Percentiles rank a stretch among this genome's conserved stretches.
phyloP scores from a whole-genome alignment of 1,140 invertebrate genomes.

The Zophobas atratus region DNA sequence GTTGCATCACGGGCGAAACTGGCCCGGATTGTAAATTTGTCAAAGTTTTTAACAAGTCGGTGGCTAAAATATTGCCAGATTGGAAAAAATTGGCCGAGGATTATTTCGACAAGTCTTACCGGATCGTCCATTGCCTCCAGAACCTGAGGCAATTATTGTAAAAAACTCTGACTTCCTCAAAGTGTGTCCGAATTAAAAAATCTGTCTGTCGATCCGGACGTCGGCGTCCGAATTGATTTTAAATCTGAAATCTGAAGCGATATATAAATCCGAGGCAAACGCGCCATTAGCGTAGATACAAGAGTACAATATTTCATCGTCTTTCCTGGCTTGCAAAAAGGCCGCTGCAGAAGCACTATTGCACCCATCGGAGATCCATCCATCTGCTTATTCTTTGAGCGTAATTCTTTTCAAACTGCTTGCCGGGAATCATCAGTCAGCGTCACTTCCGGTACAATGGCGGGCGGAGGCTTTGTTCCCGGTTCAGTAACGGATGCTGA shows the following conservation, averaged over 20 bases:
- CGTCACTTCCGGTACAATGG: conserved; percentile 65
- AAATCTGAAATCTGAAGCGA: conserved; percentile 50
- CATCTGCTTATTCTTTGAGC: conserved; percentile 62
- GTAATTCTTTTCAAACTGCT: conserved; percentile 62
- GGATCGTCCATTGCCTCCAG: too few relatives aligned
- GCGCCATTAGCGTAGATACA: conserved; percentile 61
- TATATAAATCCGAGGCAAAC: conserved; percentile 59
- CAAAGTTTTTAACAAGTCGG: too few relatives aligned
- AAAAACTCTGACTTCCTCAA: too few relatives aligned
- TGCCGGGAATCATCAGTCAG: conserved; percentile 63
- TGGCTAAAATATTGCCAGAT: too few relatives aligned
- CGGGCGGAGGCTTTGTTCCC: conserved; percentile 60
- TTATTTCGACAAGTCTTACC: too few relatives aligned
- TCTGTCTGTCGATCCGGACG: too few relatives aligned
- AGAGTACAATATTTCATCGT: conserved; percentile 61
- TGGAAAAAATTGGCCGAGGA: too few relatives aligned
- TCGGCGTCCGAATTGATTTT: conserved; percentile 30
- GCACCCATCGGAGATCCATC: conserved; percentile 59
- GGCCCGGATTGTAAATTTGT: too few relatives aligned
- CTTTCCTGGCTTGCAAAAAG: conserved; percentile 57
- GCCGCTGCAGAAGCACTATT: conserved; percentile 52
- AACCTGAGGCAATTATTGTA: too few relatives aligned
- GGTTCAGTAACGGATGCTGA: conserved; percentile 49
- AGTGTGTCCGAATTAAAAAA: too few relatives aligned
- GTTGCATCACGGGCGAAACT: conserved; percentile 40